A percentile compares a stretch with the other conserved stretches of the same genome.
These are phyloP conservation scores for Podarcis raffonei DNA, from an alignment of 2,113 vertebrate species.

Conservation along the genomic window DNA sequence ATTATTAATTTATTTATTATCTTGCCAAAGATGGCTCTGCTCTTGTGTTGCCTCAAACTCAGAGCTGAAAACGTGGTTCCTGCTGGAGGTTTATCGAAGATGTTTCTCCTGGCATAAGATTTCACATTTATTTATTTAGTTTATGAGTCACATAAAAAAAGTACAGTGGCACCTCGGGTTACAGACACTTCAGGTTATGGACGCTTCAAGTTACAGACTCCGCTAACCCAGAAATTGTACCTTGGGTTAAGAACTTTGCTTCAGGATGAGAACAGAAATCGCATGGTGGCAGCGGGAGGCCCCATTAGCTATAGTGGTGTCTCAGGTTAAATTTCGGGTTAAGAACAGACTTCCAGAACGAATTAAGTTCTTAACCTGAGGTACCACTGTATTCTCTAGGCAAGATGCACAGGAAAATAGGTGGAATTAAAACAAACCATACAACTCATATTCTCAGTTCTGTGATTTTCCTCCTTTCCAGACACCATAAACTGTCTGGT, in stretches of 20 bases:
- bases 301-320: too few relatives aligned
- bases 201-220: too few relatives aligned
- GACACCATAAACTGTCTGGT: constrained; percentile 78
- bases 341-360: too few relatives aligned
- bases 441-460: background rate
- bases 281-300: too few relatives aligned
- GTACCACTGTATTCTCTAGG: too few relatives aligned
- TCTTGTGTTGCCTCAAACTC: background rate
- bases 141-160: background rate
- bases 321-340: too few relatives aligned
- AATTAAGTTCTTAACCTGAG: too few relatives aligned
- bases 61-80: background rate
- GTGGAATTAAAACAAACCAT: background rate
- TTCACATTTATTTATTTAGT: background rate
- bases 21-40: background rate
- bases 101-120: background rate
- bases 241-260: too few relatives aligned
- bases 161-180: too few relatives aligned
- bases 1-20: background rate
- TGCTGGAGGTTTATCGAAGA: background rate
- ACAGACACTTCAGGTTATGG: too few relatives aligned
- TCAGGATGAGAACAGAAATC: too few relatives aligned
- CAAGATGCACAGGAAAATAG: background rate
- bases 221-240: too few relatives aligned
- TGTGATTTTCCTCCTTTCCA: constrained; percentile 48